phyloP scores from a whole-genome alignment of 2,113 vertebrate genomes.

The Phasianus colchicus region DNA sequence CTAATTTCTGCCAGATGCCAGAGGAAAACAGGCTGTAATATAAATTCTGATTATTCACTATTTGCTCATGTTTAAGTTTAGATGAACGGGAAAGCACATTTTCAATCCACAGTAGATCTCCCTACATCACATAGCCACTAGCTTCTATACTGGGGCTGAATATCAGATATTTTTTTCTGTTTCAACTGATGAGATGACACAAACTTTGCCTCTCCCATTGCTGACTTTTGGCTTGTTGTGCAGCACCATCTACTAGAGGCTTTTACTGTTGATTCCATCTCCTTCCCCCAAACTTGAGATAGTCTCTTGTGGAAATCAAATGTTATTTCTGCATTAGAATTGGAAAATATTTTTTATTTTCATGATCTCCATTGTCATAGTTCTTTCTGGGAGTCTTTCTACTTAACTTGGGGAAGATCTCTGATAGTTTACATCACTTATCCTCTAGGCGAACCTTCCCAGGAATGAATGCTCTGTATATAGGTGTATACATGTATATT shows the following conservation, averaged over 20 bases:
- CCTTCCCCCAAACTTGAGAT: no score
- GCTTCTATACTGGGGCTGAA: accelerated
- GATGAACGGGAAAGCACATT: background rate
- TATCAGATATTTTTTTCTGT: background rate
- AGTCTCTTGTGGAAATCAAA: background rate
- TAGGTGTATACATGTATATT: no score
- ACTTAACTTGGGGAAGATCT: no score
- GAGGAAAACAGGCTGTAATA: background rate
- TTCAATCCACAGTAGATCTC: background rate
- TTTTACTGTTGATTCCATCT: background rate
- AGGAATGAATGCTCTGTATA: no score
- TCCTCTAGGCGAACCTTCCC: no score
- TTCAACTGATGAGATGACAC: background rate
- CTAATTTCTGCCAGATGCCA: constrained; percentile 14
- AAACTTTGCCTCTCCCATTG: background rate
- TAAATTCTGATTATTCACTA: constrained; percentile 27
- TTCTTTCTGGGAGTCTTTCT: no score
- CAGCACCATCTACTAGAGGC: background rate
- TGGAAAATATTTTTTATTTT: no score
- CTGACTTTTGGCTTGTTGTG: background rate
- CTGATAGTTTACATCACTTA: no score
- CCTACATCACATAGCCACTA: background rate
- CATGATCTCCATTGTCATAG: no score
- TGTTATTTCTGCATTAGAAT: no score
- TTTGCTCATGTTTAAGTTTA: background rate